Percentiles rank a stretch among this genome's conserved stretches.
Evolutionary conservation across 2,113 vertebrate genomes (phyloP).

Genomic region (Eudyptes chrysolophus): DNA sequence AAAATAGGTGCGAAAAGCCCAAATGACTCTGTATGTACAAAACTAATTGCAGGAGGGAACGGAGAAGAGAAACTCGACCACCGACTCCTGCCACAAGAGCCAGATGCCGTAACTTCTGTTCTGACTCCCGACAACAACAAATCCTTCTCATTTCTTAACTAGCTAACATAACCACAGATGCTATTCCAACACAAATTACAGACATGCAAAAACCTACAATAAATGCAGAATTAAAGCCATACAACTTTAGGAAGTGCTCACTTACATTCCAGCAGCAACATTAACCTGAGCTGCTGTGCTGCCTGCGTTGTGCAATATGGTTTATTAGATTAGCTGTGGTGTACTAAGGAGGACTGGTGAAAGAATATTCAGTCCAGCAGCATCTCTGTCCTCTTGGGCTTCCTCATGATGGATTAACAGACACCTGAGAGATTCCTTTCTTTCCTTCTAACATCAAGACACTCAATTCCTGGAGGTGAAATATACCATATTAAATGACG

Average conservation of each 20-base stretch:
- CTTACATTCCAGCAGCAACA: background rate
- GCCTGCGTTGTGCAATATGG: fast-evolving
- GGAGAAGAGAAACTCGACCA: background rate
- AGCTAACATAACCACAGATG: background rate
- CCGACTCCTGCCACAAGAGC: background rate
- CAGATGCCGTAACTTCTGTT: background rate
- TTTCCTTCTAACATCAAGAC: background rate
- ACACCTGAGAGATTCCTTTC: background rate
- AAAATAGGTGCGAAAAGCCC: background rate
- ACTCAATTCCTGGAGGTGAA: background rate
- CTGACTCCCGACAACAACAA: background rate
- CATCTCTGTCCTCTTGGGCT: background rate
- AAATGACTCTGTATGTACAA: background rate
- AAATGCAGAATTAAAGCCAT: background rate
- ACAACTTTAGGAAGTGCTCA: background rate
- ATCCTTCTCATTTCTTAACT: background rate
- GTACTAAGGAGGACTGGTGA: background rate
- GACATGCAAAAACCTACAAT: background rate
- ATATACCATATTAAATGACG: background rate
- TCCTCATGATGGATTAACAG: background rate
- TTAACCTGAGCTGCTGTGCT: background rate
- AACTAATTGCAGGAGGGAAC: background rate
- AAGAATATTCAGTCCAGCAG: background rate
- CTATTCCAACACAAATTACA: background rate
- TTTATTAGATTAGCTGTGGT: background rate